Evolutionary conservation across 2,797 vertebrate genomes (phyloP).

Genomic region (Acanthurus leucopareius): DNA sequence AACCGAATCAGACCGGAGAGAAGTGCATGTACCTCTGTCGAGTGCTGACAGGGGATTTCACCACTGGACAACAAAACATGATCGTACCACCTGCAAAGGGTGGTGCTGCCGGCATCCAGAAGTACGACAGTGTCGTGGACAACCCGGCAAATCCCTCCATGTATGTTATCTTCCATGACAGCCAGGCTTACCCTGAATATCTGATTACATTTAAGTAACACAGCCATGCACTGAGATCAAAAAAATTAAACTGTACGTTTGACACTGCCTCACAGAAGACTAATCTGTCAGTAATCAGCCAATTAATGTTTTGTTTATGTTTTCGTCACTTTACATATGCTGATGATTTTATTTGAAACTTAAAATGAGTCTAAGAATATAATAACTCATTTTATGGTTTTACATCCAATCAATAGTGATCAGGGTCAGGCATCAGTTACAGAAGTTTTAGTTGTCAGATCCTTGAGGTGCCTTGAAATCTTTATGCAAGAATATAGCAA

Average conservation of each 20-base stretch:
- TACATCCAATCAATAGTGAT: neutral
- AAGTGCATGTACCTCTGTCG: conserved; percentile 90
- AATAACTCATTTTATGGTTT: neutral
- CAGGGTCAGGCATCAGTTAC: neutral
- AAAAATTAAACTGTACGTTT: neutral
- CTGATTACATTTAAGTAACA: conserved; percentile 89
- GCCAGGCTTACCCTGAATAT: conserved; percentile 92
- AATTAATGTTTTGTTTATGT: neutral
- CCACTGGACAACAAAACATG: conserved; percentile 55
- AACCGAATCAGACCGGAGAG: conserved; percentile 70
- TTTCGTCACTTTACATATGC: neutral
- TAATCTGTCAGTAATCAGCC: neutral
- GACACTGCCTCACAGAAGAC: neutral
- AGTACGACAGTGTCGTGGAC: conserved; percentile 89
- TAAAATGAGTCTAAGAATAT: neutral
- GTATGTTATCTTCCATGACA: conserved; percentile 91
- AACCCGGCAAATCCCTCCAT: conserved; percentile 49
- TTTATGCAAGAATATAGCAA: no score
- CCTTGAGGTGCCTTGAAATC: conserved; percentile 22
- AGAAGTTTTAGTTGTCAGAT: neutral
- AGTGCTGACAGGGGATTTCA: conserved; percentile 89
- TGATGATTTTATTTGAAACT: neutral
- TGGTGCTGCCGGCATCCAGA: conserved; percentile 31
- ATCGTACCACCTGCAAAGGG: conserved; percentile 84
- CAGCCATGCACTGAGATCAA: neutral